Percentiles rank a stretch among this genome's conserved stretches.
Evolutionary conservation across 2,113 vertebrate genomes (phyloP).

Genomic region (Colinus virginianus): DNA sequence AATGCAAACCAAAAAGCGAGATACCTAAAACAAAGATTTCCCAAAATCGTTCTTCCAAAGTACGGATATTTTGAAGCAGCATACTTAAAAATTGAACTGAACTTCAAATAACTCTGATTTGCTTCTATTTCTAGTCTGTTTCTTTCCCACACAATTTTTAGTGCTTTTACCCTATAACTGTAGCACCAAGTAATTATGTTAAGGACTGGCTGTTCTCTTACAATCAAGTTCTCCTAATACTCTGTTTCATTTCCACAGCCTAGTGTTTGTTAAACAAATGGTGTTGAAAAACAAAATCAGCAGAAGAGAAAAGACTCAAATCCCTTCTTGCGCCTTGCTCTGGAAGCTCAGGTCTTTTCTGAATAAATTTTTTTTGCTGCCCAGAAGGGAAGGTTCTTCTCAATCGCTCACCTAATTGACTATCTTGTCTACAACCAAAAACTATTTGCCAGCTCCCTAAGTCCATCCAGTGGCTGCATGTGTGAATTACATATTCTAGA

Average conservation of each 20-base stretch:
- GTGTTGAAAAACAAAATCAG: background rate
- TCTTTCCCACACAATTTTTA: background rate
- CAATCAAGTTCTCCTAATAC: background rate
- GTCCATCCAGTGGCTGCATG: conserved; percentile 64
- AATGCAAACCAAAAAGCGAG: background rate
- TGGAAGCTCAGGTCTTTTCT: background rate
- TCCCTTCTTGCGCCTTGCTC: background rate
- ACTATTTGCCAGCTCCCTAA: background rate
- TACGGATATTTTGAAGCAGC: background rate
- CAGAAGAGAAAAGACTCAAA: background rate
- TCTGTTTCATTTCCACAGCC: background rate
- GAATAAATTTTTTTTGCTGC: background rate
- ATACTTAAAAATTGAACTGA: background rate
- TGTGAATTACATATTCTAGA: conserved; percentile 27
- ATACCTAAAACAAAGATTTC: background rate
- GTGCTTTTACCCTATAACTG: background rate
- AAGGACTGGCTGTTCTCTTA: background rate
- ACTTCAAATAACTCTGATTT: background rate
- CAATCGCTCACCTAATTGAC: background rate
- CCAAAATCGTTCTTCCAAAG: background rate
- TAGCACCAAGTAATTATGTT: background rate
- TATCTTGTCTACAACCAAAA: background rate
- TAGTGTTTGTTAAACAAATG: background rate
- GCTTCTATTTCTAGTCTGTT: background rate
- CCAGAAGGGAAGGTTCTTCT: background rate